Evolutionary conservation across 2,113 vertebrate species (phyloP).

Genomic region (Podilymbus podiceps): DNA sequence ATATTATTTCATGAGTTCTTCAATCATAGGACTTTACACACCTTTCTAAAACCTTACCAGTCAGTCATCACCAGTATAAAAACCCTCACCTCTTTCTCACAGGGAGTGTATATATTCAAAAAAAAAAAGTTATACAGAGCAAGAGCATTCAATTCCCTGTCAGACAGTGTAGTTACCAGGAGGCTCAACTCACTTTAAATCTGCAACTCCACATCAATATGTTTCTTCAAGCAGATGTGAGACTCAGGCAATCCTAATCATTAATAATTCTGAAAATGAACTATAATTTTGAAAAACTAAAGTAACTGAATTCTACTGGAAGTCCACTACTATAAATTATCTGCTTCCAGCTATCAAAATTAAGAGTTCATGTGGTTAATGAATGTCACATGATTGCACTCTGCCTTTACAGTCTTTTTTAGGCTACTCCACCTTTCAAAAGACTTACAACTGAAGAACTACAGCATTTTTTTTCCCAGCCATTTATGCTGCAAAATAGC

Average conservation of each 20-base stretch:
- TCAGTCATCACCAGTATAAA: background rate
- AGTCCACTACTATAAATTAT: background rate
- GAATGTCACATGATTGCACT: background rate
- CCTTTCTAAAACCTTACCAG: background rate
- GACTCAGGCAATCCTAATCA: background rate
- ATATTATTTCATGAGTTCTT: background rate
- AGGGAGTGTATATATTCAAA: background rate
- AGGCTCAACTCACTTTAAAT: background rate
- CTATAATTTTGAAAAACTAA: background rate
- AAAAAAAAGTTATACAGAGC: background rate
- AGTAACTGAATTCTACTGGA: background rate
- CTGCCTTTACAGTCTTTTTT: background rate
- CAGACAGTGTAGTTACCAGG: background rate
- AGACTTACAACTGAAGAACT: background rate
- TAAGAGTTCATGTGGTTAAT: background rate
- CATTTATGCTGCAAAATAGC: background rate
- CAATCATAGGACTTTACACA: background rate
- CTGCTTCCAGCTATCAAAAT: background rate
- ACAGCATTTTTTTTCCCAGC: background rate
- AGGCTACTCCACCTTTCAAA: background rate
- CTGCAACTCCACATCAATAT: background rate
- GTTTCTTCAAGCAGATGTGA: background rate
- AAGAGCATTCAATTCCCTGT: background rate
- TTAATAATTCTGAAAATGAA: background rate
- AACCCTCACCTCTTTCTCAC: background rate